These are phyloP conservation scores for Netelia inedita DNA, from an alignment of 2,888 invertebrate genomes.

Conservation along the genomic window DNA sequence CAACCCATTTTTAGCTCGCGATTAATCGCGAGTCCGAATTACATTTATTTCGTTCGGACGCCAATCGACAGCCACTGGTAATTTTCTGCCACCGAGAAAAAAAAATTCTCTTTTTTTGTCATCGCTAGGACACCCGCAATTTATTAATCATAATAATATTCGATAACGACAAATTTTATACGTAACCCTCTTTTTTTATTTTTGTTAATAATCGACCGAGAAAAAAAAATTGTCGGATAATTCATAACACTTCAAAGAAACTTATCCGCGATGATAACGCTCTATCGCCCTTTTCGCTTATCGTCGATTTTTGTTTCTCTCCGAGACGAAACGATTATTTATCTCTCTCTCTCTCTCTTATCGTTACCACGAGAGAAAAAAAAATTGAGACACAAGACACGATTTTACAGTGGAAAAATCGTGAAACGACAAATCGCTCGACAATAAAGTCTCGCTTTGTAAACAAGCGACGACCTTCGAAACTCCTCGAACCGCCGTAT, in stretches of 20 bases:
- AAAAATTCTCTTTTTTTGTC: not conserved
- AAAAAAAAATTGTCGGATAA: no score
- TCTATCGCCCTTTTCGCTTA: constrained; percentile 8
- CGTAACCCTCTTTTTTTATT: no score
- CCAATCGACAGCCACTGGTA: not conserved
- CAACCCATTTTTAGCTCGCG: not conserved
- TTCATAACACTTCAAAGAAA: not conserved
- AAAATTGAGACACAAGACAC: not conserved
- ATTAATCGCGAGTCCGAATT: not conserved
- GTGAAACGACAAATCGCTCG: not conserved
- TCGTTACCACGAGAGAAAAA: not conserved
- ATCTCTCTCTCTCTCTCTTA: not conserved
- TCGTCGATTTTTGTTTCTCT: constrained; percentile 23
- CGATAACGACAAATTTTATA: no score
- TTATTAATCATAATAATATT: no score
- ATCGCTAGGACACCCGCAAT: not conserved
- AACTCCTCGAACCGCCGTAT: no score
- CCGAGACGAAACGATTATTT: constrained; percentile 1
- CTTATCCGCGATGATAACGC: not conserved
- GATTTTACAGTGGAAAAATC: not conserved
- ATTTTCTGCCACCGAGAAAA: not conserved
- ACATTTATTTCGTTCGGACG: not conserved
- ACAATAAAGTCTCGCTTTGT: not conserved
- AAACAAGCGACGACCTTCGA: no score
- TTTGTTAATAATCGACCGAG: no score